A percentile compares a stretch with the other conserved stretches of the same genome.
Evolutionary conservation across 2,113 vertebrate genomes (phyloP).

Genomic region (Strix uralensis): DNA sequence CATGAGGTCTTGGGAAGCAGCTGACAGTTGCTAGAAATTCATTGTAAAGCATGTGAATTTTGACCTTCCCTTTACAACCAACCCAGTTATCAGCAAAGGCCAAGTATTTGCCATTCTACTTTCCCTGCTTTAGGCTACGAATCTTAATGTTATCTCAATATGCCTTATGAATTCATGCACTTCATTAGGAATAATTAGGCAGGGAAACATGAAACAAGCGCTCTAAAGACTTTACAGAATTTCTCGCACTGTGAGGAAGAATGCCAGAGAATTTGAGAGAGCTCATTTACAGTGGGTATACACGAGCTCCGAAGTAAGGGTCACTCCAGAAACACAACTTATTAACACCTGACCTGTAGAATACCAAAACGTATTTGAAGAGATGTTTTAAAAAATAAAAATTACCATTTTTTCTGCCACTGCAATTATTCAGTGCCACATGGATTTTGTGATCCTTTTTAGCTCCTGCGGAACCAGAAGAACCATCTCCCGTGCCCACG

Average conservation of each 20-base stretch:
- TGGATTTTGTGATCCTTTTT: rapidly evolving
- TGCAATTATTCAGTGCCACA: rapidly evolving
- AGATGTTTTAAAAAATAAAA: background rate
- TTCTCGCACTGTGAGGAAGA: background rate
- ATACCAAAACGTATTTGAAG: background rate
- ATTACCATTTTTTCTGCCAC: background rate
- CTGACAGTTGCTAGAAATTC: background rate
- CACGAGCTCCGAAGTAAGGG: background rate
- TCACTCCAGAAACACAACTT: background rate
- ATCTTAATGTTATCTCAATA: background rate
- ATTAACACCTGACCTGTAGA: background rate
- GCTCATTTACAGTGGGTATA: background rate
- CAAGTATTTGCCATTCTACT: background rate
- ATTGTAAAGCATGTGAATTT: background rate
- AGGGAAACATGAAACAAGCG: background rate
- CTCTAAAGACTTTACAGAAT: background rate
- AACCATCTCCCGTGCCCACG: background rate
- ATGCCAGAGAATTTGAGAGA: background rate
- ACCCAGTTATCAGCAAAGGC: background rate
- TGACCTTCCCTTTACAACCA: slow-evolving; percentile 5
- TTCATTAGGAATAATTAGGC: slow-evolving; percentile 2
- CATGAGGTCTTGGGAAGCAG: background rate
- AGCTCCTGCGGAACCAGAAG: too few relatives aligned
- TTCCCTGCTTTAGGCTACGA: background rate
- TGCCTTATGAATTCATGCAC: background rate